Evolutionary conservation across 2,797 vertebrate genomes (phyloP).

Genomic region (Hafferia zeledoni): DNA sequence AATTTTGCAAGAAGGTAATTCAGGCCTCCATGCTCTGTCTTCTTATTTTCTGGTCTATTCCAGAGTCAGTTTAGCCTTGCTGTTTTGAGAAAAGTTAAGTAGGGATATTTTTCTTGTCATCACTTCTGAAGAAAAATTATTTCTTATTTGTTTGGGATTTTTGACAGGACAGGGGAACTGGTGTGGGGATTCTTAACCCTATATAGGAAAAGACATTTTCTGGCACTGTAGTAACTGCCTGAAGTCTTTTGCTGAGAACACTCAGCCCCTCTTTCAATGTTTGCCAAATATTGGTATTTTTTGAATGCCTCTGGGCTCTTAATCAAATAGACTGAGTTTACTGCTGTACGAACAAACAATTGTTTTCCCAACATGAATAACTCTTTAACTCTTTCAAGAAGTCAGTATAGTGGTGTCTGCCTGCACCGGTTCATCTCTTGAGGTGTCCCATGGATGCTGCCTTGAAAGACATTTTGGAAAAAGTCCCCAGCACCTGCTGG

Average conservation of each 20-base stretch:
- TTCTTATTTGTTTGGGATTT: background rate
- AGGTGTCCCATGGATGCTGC: background rate
- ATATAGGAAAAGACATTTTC: background rate
- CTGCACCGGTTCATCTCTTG: background rate
- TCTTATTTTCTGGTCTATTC: background rate
- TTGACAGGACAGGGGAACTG: rapidly evolving
- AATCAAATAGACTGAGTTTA: background rate
- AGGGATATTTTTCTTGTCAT: background rate
- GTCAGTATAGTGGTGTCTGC: background rate
- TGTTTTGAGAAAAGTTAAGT: background rate
- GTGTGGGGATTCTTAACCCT: background rate
- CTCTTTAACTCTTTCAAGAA: background rate
- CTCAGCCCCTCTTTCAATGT: background rate
- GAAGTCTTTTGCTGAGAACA: background rate
- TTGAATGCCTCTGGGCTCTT: background rate
- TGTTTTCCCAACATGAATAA: background rate
- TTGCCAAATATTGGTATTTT: background rate
- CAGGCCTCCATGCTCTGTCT: background rate
- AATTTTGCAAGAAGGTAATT: background rate
- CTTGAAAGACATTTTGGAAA: background rate
- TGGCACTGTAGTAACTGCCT: background rate
- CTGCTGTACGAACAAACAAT: background rate
- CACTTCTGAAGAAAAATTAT: background rate
- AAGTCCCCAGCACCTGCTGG: background rate
- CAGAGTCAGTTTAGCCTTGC: background rate